A percentile compares a stretch with the other conserved stretches of the same genome.
These are phyloP conservation scores for Ennomos erosarius DNA, from an alignment of 2,888 invertebrate genomes.

Conservation along the genomic window DNA sequence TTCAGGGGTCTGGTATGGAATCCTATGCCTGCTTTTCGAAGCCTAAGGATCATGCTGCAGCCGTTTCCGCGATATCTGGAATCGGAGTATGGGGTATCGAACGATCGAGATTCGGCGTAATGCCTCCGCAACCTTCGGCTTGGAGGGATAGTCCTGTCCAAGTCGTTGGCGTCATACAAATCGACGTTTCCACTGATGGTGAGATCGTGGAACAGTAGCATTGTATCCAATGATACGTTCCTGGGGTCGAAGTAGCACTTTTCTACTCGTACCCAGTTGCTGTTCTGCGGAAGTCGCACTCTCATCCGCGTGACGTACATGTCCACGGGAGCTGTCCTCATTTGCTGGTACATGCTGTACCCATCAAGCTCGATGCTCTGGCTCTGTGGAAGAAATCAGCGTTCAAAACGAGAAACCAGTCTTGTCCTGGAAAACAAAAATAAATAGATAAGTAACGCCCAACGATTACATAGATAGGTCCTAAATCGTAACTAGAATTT, in stretches of 20 bases:
- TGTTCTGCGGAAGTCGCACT: constrained; percentile 88
- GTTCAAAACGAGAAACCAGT: too few relatives aligned
- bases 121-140: constrained; percentile 63
- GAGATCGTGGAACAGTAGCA: constrained; percentile 91
- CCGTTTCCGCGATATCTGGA: constrained; percentile 76
- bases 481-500: too few relatives aligned
- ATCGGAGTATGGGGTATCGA: constrained; percentile 57
- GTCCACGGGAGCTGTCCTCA: constrained; percentile 87
- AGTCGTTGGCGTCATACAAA: constrained; percentile 76
- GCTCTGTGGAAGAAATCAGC: constrained; percentile 54
- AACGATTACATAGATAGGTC: too few relatives aligned
- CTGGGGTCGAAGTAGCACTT: constrained; percentile 90
- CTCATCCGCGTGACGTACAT: constrained; percentile 90
- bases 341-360: constrained; percentile 87
- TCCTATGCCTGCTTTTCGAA: constrained; percentile 92
- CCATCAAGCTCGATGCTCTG: constrained; percentile 86
- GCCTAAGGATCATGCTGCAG: constrained; percentile 91
- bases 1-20: constrained; percentile 90
- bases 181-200: constrained; percentile 92
- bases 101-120: constrained; percentile 70
- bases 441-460: too few relatives aligned
- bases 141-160: constrained; percentile 65
- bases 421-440: too few relatives aligned
- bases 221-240: constrained; percentile 90
- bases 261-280: constrained; percentile 90